Evolutionary conservation across 2,888 invertebrate species (phyloP), one percentile per base, ranked within the genome.

Genomic region (Rhimphoctona megacephalus): DNA sequence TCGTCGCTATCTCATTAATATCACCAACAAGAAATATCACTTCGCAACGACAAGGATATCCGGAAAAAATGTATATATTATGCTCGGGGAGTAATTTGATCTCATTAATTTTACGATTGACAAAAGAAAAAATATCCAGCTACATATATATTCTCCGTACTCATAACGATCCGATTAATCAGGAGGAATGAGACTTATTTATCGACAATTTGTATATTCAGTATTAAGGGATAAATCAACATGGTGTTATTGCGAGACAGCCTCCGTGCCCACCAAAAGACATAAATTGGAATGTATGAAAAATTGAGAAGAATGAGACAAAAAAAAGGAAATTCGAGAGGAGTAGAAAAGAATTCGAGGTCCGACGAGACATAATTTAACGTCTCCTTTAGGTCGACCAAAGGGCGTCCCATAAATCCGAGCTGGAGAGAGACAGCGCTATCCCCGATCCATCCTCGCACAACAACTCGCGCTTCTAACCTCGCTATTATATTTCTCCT

Each of bases 331-430:
- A 22, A 22, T 46, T 76, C n/a, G 33, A 76, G 61, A 46, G 46
- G 17, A 25, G 69, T 54, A 66, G 72, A 78, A 85, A 72, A 83
- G 70, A 43, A 49, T 43, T 30, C 25, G 25, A 81, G 76, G 79
- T 87, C 89, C 89, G 89, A 89, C 88, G 89, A 90, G 90, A 89
- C 90, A 92, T 91, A 92, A 92, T 91, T 91, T 91, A 92, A 87
- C 90, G 89, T 89, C 88, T 87, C 90, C 90, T 90, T 90, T 90
- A 66, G 72, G 61, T 46, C 72, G 89, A 86, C 86, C 89, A 89
- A 77, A 83, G 89, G 91, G 88, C 88, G 88, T 89, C 87, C 88
- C 88, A 91, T 90, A 90, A 91, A 90, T 91, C 88, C 52, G 36
- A 46, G 19, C 25, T n/a, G 78, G 89, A 89, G 81, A 85, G 74